phyloP scores from a whole-genome alignment of 2,113 vertebrate genomes.

The Scophthalmus maximus region DNA sequence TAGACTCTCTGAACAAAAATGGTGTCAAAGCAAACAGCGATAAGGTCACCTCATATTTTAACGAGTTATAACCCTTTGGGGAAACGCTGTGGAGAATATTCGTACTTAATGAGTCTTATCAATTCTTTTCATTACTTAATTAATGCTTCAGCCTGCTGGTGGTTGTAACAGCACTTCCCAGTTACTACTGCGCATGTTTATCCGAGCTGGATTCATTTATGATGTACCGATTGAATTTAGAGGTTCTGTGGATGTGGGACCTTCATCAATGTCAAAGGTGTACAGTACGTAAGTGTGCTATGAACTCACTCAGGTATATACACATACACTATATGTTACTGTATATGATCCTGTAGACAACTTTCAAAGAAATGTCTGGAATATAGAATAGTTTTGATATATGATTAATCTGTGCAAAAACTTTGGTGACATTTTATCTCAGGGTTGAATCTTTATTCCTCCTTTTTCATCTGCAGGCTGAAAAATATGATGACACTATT shows the following conservation, averaged over 20 bases:
- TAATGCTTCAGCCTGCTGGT: conserved; percentile 17
- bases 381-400: too few relatives aligned
- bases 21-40: conserved; percentile 20
- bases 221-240: neutral
- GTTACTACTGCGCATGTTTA: conserved; percentile 3
- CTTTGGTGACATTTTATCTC: too few relatives aligned
- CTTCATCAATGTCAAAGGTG: conserved; percentile 3
- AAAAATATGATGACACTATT: too few relatives aligned
- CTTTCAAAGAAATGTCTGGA: too few relatives aligned
- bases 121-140: conserved; percentile 29
- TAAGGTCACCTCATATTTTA: conserved; percentile 53
- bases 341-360: too few relatives aligned
- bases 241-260: neutral
- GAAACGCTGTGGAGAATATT: conserved; percentile 14
- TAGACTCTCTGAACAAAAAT: neutral
- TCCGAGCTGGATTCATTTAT: conserved; percentile 19
- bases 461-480: too few relatives aligned
- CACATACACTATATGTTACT: too few relatives aligned
- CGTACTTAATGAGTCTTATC: conserved; percentile 16
- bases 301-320: too few relatives aligned
- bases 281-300: neutral
- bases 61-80: conserved; percentile 33
- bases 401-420: too few relatives aligned
- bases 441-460: too few relatives aligned
- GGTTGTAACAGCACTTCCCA: neutral